These are phyloP conservation scores for Drosophila sproati DNA, from an alignment of 1,140 invertebrate species.

Conservation along the genomic window DNA sequence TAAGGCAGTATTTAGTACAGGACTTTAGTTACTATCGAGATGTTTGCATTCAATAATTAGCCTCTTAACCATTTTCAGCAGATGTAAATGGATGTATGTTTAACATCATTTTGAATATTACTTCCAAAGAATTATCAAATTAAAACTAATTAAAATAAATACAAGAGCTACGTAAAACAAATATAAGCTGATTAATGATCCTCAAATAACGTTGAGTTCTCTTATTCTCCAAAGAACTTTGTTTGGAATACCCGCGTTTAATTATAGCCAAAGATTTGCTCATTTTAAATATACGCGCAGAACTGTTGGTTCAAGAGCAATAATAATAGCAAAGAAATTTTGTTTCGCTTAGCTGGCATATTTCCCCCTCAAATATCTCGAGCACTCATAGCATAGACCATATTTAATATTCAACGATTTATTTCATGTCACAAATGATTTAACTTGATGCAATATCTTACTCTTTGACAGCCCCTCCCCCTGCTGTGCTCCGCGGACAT, in stretches of 20 bases:
- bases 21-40: background rate
- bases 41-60: too few relatives aligned
- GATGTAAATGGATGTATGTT: too few relatives aligned
- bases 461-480: slow-evolving; percentile 3
- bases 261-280: slow-evolving; percentile 54
- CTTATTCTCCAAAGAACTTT: background rate
- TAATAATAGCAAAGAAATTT: slow-evolving; percentile 9
- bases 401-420: slow-evolving; percentile 58
- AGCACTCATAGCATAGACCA: background rate
- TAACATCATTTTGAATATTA: too few relatives aligned
- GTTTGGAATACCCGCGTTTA: slow-evolving; percentile 50
- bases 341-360: slow-evolving; percentile 12
- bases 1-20: background rate
- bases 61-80: too few relatives aligned
- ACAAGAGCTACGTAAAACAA: too few relatives aligned
- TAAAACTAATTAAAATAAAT: too few relatives aligned
- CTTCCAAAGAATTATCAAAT: too few relatives aligned
- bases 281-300: slow-evolving; percentile 35
- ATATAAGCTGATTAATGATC: too few relatives aligned
- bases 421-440: slow-evolving; percentile 78
- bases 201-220: background rate
- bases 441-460: slow-evolving; percentile 45
- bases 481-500: background rate
- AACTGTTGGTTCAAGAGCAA: slow-evolving; percentile 29
- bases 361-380: slow-evolving; percentile 8